Evolutionary conservation across 2,113 vertebrate species (phyloP), one percentile per base, ranked within the genome.

Genomic region (Pseudorhombus dupliciocellatus): DNA sequence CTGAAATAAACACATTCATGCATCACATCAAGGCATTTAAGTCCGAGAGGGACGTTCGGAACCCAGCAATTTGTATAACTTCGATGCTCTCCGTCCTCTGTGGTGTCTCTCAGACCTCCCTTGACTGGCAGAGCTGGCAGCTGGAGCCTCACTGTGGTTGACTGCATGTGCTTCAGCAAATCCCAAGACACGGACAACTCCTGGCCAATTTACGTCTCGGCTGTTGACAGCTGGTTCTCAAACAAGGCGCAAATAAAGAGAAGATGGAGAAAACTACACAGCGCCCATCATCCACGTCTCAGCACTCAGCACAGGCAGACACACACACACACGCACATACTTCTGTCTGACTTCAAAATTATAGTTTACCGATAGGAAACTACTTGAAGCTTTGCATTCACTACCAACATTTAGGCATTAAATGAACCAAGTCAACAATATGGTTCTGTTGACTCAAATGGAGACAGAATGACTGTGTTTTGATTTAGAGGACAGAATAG

Each of bases 101-200:
- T 28, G 78, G 77, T 66, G 71, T 73, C 55, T 76, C 9, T 74
- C 42, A 83, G 85, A 72, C 73, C 60, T 75, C 70, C 59, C 26
- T 30, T 56, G 30, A 73, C 61, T 81, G 76, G 75, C 77, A 82
- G 57, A 55, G 80, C 42, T 70, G 73, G 63, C 67, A 56, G 74
- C 58, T 1, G 15, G 12, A 53, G 79, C 67, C 50, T 51, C 5
- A 46, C 65, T 87, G 81, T 52, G 75, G 83, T 81, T 15, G 34
- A 53, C 53, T 52, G 16, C 18, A 22, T 30, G 51, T 42, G 70
- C 31, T 56, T 70, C 58, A 52, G 65, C 20, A 66, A 75, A 67
- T 72, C 77, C 67, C 44, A 42, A 69, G 54, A 25, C 34, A 42
- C 52, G 12, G 53, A 50, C 73, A 61, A 65, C 55, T 54, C 52